These are phyloP conservation scores for Phrynosoma blainvillii DNA, from an alignment of 2,113 vertebrate species.

Conservation along the genomic window DNA sequence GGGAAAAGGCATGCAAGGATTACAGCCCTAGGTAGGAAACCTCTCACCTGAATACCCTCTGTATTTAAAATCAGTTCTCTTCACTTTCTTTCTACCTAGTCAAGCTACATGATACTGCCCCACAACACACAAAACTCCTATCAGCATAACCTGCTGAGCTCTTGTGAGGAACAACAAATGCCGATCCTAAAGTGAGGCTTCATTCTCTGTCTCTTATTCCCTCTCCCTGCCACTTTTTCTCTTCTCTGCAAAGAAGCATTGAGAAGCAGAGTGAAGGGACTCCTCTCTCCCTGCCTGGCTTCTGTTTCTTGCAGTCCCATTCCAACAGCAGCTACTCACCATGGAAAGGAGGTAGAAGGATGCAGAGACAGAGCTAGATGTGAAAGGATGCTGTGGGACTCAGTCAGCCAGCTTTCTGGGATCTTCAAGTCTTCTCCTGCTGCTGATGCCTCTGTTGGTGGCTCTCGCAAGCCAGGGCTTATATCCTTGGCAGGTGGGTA, in stretches of 20 bases:
- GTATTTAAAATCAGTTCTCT: neutral
- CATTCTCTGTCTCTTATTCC: neutral
- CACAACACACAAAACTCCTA: neutral
- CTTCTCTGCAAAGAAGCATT: neutral
- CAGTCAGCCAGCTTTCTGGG: neutral
- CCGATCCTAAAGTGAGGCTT: neutral
- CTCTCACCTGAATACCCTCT: neutral
- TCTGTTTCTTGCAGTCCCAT: neutral
- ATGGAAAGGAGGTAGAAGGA: conserved; percentile 13
- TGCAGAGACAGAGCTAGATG: neutral
- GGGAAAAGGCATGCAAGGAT: neutral
- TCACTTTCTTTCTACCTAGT: neutral
- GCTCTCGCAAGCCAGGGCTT: conserved; percentile 38
- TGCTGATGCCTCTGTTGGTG: conserved; percentile 3
- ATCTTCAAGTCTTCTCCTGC: neutral
- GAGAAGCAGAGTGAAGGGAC: neutral
- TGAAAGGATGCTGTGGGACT: neutral
- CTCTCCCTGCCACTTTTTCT: neutral
- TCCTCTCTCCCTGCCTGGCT: no score
- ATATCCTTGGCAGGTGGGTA: conserved; percentile 42
- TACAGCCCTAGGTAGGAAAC: neutral
- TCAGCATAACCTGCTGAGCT: neutral
- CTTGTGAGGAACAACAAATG: neutral
- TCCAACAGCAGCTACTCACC: conserved; percentile 35
- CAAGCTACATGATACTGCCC: neutral